Evolutionary conservation across 2,888 invertebrate species (phyloP).

Genomic region (Reticulitermes lucifugus): DNA sequence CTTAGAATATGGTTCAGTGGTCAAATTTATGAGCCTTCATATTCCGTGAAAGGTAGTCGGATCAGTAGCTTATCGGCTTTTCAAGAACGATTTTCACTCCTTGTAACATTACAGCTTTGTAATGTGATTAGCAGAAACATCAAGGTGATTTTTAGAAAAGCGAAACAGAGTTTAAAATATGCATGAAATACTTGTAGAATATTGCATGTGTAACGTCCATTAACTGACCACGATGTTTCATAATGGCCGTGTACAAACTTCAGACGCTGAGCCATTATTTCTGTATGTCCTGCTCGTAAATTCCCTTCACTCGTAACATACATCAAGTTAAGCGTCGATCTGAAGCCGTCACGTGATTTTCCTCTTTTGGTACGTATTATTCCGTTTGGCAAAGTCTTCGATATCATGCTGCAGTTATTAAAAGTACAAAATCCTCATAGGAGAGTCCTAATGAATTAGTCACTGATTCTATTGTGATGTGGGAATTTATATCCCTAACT

Average conservation of each 20-base stretch:
- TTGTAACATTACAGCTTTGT: no score
- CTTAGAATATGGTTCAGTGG: no score
- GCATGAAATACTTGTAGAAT: neutral
- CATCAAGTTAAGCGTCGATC: neutral
- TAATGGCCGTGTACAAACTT: neutral
- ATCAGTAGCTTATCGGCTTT: no score
- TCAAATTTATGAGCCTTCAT: no score
- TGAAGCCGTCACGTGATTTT: neutral
- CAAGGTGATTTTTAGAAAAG: no score
- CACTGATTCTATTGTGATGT: neutral
- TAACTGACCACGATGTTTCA: neutral
- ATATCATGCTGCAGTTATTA: constrained; percentile 3
- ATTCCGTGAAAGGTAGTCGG: no score
- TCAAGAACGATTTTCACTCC: no score
- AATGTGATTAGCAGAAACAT: no score
- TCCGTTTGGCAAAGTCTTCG: neutral
- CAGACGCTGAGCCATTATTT: neutral
- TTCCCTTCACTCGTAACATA: neutral
- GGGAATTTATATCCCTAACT: neutral
- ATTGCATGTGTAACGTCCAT: neutral
- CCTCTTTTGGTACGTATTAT: neutral
- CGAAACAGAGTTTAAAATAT: neutral
- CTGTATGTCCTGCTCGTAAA: neutral
- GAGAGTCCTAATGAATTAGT: neutral
- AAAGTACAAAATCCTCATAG: neutral